Evolutionary conservation across 2,113 vertebrate species (phyloP).

Genomic region (Alouatta palliata): DNA sequence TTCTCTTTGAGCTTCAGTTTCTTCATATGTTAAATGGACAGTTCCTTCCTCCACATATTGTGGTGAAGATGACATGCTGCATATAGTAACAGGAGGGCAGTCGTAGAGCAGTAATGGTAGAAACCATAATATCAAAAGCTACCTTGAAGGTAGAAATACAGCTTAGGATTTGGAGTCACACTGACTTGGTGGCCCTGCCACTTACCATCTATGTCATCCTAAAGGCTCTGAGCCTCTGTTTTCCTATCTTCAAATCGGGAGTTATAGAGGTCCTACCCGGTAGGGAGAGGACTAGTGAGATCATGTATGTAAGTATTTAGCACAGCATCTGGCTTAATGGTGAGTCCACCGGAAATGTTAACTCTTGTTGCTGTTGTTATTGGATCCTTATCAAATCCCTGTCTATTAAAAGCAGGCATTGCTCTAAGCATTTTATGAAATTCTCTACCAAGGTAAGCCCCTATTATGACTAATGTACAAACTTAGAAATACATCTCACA

Average conservation of each 20-base stretch:
- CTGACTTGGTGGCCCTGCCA: background rate
- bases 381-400: background rate
- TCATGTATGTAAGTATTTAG: background rate
- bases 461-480: no score
- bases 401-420: background rate
- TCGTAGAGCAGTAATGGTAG: background rate
- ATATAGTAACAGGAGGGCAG: accelerated
- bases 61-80: accelerated
- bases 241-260: background rate
- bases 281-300: background rate
- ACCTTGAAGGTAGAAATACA: background rate
- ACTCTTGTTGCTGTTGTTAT: background rate
- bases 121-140: background rate
- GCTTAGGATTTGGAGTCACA: background rate
- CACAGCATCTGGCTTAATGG: background rate
- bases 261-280: background rate
- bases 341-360: background rate
- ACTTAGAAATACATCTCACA: background rate
- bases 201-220: background rate
- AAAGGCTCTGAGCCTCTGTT: background rate
- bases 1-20: background rate
- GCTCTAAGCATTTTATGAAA: background rate
- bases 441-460: accelerated
- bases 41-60: background rate
- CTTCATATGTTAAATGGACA: background rate